These are phyloP conservation scores for Eunapius fragilis DNA, from an alignment of 37 sponge, comb jelly and placozoan genomes.

Conservation along the genomic window DNA sequence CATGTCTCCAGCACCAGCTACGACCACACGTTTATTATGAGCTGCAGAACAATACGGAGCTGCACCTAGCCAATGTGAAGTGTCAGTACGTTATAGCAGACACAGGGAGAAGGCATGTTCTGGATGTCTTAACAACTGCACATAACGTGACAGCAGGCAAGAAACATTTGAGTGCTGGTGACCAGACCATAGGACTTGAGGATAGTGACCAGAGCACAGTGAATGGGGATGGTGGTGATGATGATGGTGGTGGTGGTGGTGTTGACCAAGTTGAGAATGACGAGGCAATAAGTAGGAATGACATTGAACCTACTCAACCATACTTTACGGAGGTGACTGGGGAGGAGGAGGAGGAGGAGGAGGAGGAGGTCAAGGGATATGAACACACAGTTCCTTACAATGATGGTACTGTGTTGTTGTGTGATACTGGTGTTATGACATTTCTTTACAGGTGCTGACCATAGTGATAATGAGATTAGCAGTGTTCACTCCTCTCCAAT, in stretches of 20 bases:
- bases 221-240: not conserved
- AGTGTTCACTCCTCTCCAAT: not conserved
- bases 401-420: not conserved
- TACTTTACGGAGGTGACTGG: conserved; percentile 2
- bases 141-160: not conserved
- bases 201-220: not conserved
- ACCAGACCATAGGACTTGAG: not conserved
- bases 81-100: conserved; percentile 47
- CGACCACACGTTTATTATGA: conserved; percentile 76
- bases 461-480: not conserved
- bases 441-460: not conserved
- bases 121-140: too few relatives aligned
- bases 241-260: not conserved
- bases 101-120: not conserved
- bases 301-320: not conserved
- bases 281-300: not conserved
- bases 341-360: not conserved
- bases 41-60: conserved; percentile 49
- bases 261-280: not conserved
- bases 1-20: conserved; percentile 19
- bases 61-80: conserved; percentile 46
- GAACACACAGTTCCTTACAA: not conserved
- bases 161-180: not conserved
- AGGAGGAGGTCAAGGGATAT: not conserved
- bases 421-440: not conserved